phyloP scores from a whole-genome alignment of 37 sponge, comb jelly and placozoan genomes.

The Crambe crambe region DNA sequence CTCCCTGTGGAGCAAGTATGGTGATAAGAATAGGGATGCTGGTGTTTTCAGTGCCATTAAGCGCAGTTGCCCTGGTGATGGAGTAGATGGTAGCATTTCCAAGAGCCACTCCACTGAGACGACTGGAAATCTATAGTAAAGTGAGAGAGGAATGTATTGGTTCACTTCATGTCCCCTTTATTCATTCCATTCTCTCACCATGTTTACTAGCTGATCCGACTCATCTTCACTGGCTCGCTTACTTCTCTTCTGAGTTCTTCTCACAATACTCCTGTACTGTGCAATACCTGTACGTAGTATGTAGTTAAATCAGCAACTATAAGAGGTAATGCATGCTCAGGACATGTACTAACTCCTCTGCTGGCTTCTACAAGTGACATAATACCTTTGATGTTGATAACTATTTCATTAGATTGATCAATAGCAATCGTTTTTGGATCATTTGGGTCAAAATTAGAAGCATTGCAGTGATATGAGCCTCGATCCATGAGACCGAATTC shows the following conservation, averaged over 20 bases:
- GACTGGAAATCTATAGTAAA: background rate
- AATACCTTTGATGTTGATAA: slow-evolving; percentile 35
- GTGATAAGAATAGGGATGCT: background rate
- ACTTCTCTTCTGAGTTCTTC: background rate
- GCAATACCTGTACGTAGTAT: slow-evolving; percentile 36
- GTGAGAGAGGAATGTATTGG: background rate
- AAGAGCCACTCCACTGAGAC: background rate
- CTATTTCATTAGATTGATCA: background rate
- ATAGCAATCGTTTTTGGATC: too few species aligned
- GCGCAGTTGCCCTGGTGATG: background rate
- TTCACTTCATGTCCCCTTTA: too few species aligned
- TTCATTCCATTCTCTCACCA: too few species aligned
- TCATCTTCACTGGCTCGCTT: background rate
- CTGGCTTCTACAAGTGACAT: too few species aligned
- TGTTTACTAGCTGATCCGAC: background rate
- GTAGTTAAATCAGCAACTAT: too few species aligned
- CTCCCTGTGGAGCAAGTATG: background rate
- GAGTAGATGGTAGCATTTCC: background rate
- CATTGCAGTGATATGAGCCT: slow-evolving; percentile 31
- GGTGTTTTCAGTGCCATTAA: background rate
- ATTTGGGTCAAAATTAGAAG: slow-evolving; percentile 7
- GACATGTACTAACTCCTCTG: too few species aligned
- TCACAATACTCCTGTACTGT: slow-evolving; percentile 13
- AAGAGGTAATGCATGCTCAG: too few species aligned
- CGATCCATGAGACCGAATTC: slow-evolving; percentile 21